phyloP scores from a whole-genome alignment of 2,113 vertebrate genomes.

The Aptenodytes forsteri region DNA sequence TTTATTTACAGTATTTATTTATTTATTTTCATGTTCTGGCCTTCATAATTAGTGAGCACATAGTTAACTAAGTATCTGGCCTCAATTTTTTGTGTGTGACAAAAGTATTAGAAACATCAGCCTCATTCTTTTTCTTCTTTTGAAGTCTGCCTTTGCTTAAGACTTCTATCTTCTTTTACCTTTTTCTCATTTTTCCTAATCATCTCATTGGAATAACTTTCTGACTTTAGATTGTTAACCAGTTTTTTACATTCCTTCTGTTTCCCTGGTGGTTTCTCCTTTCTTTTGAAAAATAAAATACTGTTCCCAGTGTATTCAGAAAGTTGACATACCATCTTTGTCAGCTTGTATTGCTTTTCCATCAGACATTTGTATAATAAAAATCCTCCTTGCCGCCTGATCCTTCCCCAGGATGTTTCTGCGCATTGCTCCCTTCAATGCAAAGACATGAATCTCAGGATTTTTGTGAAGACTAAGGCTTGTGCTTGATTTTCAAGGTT shows the following conservation, averaged over 20 bases:
- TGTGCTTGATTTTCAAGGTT: constrained; percentile 13
- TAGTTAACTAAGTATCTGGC: background rate
- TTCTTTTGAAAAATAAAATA: background rate
- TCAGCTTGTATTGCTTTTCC: background rate
- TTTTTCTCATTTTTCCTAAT: background rate
- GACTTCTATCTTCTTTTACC: background rate
- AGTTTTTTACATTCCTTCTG: background rate
- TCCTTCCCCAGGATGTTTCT: background rate
- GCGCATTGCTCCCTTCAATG: background rate
- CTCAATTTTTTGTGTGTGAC: background rate
- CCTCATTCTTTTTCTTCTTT: background rate
- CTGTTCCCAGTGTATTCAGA: background rate
- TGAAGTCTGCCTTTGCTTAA: background rate
- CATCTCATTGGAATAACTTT: background rate
- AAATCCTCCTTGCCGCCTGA: background rate
- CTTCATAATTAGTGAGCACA: background rate
- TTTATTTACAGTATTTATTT: background rate
- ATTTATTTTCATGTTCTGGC: background rate
- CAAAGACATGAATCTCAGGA: background rate
- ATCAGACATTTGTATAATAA: background rate
- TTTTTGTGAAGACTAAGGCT: background rate
- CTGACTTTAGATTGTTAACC: background rate
- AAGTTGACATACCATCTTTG: background rate
- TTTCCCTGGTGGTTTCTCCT: background rate
- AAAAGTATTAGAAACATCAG: background rate